phyloP scores from a whole-genome alignment of 2,888 invertebrate genomes.

The Podabrus alpinus region DNA sequence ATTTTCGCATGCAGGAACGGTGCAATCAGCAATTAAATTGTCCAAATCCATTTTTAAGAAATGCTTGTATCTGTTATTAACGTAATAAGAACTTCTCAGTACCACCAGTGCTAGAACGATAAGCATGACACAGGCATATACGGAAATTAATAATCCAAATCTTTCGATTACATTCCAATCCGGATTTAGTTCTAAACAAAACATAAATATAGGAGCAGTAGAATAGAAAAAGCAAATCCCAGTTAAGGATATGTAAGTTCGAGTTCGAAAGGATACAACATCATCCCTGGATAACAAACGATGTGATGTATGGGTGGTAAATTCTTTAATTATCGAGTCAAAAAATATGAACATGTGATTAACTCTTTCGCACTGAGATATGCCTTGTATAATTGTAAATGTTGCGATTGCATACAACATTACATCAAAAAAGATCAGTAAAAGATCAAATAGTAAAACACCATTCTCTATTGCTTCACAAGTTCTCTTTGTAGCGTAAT shows the following conservation, averaged over 20 bases:
- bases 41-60: neutral
- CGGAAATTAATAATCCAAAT: neutral
- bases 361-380: neutral
- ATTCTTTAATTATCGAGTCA: neutral
- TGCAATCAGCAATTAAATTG: neutral
- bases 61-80: neutral
- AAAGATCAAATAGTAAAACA: neutral
- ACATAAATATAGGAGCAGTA: neutral
- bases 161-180: neutral
- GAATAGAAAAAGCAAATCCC: neutral
- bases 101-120: neutral
- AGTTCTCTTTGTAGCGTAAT: neutral
- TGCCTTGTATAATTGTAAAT: neutral
- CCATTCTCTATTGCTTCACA: neutral
- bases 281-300: neutral
- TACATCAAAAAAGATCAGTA: neutral
- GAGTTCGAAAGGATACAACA: neutral
- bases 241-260: neutral
- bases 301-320: neutral
- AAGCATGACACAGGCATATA: neutral
- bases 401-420: neutral
- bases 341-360: neutral
- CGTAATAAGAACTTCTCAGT: neutral
- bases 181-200: neutral
- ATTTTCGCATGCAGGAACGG: neutral